Conservation (phyloP, 1,140 invertebrate genomes). For the Lasioglossum baleicum region DNA sequence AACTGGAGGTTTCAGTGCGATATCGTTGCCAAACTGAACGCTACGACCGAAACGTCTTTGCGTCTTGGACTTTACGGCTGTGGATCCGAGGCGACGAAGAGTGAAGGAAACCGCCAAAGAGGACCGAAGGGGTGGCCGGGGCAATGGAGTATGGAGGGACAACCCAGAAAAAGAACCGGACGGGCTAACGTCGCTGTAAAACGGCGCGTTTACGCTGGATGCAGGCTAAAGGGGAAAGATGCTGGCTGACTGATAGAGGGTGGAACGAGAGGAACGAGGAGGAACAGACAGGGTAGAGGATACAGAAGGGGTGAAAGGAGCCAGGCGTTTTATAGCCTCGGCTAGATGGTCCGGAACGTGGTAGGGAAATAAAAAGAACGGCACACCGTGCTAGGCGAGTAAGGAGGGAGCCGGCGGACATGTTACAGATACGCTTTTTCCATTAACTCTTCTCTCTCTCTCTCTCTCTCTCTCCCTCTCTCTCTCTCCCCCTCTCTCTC, state of each 20-base stretch:
- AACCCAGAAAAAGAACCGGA: conserved; percentile 33
- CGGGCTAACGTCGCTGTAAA: conserved; percentile 64
- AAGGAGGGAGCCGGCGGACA: conserved; percentile 5
- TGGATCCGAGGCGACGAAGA: conserved; percentile 64
- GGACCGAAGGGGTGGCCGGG: neutral
- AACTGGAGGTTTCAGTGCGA: too few relatives aligned
- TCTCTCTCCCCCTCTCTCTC: too few relatives aligned
- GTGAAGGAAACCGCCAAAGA: conserved; percentile 42
- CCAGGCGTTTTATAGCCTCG: conserved; percentile 71
- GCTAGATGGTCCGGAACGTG: conserved; percentile 72
- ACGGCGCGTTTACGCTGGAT: conserved; percentile 67
- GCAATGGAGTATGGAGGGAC: neutral
- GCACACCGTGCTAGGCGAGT: conserved; percentile 14
- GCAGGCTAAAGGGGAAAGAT: conserved; percentile 13
- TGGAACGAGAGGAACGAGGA: neutral
- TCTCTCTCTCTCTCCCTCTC: conserved; percentile 48
- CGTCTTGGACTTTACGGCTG: conserved; percentile 71
- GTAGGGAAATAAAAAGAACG: conserved; percentile 69
- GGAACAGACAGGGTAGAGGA: neutral
- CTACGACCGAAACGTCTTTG: conserved; percentile 66
- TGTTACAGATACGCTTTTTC: conserved; percentile 69
- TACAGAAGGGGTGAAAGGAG: conserved; percentile 46
- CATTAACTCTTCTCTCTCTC: conserved; percentile 62
- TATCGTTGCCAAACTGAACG: too few relatives aligned
- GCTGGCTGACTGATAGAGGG: conserved; percentile 2